A percentile compares a stretch with the other conserved stretches of the same genome.
These are phyloP conservation scores for Caranx ignobilis DNA, from an alignment of 2,113 vertebrate species.

Conservation along the genomic window DNA sequence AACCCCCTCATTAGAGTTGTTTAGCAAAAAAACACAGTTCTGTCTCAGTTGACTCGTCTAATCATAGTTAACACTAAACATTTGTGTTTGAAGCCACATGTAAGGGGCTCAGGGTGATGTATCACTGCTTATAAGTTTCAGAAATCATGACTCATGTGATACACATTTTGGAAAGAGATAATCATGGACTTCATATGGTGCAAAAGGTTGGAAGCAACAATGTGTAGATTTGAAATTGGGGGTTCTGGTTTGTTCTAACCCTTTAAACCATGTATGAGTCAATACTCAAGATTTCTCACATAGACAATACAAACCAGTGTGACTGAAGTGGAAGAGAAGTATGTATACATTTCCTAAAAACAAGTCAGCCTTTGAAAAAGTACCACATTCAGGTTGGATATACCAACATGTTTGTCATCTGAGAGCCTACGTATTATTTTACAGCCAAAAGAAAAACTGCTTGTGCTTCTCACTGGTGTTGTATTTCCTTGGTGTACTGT, in stretches of 20 bases:
- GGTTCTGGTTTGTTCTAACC: background rate
- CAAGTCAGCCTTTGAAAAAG: background rate
- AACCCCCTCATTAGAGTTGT: conserved; percentile 27
- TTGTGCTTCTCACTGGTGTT: background rate
- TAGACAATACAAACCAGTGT: background rate
- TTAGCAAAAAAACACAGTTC: conserved; percentile 22
- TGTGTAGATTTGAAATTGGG: background rate
- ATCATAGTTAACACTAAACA: conserved; percentile 24
- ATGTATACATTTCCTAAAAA: background rate
- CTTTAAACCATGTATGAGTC: background rate
- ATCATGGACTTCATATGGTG: background rate
- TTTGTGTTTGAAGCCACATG: conserved; percentile 36
- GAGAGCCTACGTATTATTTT: background rate
- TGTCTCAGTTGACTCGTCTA: conserved; percentile 25
- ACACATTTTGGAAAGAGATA: background rate
- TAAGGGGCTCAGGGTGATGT: background rate
- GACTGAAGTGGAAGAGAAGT: background rate
- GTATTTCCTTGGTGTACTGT: background rate
- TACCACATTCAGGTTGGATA: too few relatives aligned
- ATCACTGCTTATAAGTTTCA: background rate
- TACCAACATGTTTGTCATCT: background rate
- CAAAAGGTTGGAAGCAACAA: background rate
- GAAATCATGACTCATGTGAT: background rate
- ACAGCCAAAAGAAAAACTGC: background rate
- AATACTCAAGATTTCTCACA: background rate